Percentiles rank a stretch among this genome's conserved stretches.
These are phyloP conservation scores for Syndactyla subalaris DNA, from an alignment of 2,797 vertebrate genomes.

Conservation along the genomic window DNA sequence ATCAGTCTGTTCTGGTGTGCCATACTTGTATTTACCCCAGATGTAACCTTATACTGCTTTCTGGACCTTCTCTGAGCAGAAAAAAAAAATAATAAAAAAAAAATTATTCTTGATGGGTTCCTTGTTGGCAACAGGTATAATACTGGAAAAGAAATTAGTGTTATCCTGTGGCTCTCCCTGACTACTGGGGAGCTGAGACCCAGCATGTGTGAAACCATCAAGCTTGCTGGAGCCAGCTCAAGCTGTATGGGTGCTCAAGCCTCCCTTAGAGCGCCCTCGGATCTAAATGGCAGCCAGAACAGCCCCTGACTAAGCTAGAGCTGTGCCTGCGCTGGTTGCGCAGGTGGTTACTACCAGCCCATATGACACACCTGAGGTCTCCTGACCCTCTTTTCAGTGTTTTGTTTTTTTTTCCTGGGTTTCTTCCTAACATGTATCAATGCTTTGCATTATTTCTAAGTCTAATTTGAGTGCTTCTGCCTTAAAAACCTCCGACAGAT, in stretches of 20 bases:
- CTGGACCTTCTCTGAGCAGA: background rate
- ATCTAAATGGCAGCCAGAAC: background rate
- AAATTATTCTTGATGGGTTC: background rate
- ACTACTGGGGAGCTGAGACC: background rate
- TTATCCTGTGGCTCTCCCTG: background rate
- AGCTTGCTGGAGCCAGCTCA: background rate
- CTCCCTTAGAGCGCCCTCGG: background rate
- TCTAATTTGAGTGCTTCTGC: background rate
- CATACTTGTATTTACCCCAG: background rate
- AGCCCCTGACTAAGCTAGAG: background rate
- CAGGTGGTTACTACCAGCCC: background rate
- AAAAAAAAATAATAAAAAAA: background rate
- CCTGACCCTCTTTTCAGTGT: background rate
- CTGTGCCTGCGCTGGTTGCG: background rate
- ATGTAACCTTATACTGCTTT: background rate
- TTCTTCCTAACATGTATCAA: background rate
- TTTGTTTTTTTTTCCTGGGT: background rate
- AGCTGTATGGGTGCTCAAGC: background rate
- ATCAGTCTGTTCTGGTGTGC: background rate
- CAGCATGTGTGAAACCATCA: background rate
- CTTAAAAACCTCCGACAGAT: background rate
- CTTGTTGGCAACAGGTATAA: background rate
- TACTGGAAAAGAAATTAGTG: background rate
- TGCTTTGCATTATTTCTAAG: background rate
- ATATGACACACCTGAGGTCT: background rate